Evolutionary conservation across 2,888 invertebrate species (phyloP).

Genomic region (Aspidiotus destructor): DNA sequence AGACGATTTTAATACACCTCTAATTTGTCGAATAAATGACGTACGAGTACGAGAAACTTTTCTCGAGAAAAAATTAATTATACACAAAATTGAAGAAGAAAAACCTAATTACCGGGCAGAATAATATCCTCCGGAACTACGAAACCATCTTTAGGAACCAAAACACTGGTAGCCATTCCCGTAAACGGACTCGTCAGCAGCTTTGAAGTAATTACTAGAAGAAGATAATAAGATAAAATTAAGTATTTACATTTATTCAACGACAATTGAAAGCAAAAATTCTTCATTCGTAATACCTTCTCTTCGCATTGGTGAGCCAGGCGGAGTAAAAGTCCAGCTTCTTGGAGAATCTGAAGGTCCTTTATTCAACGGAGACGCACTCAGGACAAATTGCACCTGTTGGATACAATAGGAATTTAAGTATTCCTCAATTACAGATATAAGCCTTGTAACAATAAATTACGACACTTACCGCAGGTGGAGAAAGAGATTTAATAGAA

Average conservation of each 20-base stretch:
- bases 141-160: conserved; percentile 53
- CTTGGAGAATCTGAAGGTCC: conserved; percentile 58
- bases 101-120: conserved; percentile 50
- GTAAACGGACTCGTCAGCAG: conserved; percentile 56
- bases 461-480: conserved; percentile 62
- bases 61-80: background rate
- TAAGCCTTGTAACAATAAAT: background rate
- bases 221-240: background rate
- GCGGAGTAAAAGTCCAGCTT: conserved; percentile 72
- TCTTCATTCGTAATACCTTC: conserved; percentile 42
- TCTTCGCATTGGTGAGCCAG: conserved; percentile 58
- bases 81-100: background rate
- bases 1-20: background rate
- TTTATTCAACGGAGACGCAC: conserved; percentile 65
- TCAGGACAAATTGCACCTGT: conserved; percentile 72
- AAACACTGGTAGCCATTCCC: conserved; percentile 44
- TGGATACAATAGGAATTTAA: conserved; percentile 32
- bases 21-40: background rate
- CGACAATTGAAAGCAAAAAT: background rate
- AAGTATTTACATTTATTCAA: background rate
- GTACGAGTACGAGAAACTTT: background rate
- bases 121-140: conserved; percentile 56
- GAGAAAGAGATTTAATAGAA: conserved; percentile 47
- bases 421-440: background rate
- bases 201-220: conserved; percentile 52